These are phyloP conservation scores for Lobophora halterata DNA, from an alignment of 2,888 invertebrate species.

Conservation along the genomic window DNA sequence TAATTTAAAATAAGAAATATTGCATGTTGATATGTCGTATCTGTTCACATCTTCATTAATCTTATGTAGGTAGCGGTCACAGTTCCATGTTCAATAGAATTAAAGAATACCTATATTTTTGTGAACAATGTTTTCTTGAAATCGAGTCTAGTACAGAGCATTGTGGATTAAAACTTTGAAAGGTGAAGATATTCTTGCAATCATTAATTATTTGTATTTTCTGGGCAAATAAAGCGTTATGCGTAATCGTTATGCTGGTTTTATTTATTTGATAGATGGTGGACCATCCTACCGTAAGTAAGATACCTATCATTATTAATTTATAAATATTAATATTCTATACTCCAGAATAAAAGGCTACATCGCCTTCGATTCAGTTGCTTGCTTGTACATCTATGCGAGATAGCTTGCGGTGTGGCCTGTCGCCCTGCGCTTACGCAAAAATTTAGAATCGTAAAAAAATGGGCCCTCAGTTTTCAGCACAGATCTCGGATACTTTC, in stretches of 20 bases:
- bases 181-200: conserved; percentile 71
- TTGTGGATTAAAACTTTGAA: conserved; percentile 52
- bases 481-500: no score
- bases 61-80: conserved; percentile 51
- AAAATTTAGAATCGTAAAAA: no score
- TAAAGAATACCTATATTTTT: conserved; percentile 71
- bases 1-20: conserved; percentile 7
- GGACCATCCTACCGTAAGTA: no score
- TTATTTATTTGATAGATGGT: conserved; percentile 37
- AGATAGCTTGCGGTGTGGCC: no score
- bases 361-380: no score
- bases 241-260: conserved; percentile 55
- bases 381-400: no score
- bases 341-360: no score
- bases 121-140: conserved; percentile 59
- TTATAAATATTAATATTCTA: no score
- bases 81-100: conserved; percentile 67
- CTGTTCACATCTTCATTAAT: conserved; percentile 35
- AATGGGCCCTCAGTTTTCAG: no score
- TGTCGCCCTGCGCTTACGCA: no score
- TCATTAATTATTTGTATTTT: conserved; percentile 77
- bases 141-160: conserved; percentile 33
- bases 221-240: conserved; percentile 79
- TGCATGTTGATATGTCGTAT: conserved; percentile 36
- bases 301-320: no score